Evolutionary conservation across 2,888 invertebrate genomes (phyloP), one percentile per base, ranked within the genome.

Genomic region (Timandra comae): DNA sequence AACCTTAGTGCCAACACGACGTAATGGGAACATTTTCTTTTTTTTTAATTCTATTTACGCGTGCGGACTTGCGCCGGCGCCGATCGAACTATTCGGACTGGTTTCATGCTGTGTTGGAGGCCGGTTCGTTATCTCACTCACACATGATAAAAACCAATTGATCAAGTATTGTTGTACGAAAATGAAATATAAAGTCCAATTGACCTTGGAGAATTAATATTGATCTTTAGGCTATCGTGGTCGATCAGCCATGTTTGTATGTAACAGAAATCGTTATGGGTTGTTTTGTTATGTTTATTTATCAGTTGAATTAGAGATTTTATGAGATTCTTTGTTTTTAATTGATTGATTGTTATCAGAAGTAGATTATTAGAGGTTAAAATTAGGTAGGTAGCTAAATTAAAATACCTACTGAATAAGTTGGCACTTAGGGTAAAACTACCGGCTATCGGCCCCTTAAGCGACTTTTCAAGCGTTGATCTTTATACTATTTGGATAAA

Each of bases 1-100:
- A 75, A 86, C 86, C 84, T 85, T 85, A 46, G 53, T 78, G 66
- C 78, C 73, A 63, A 68, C 55, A 33, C 84, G 84, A 41, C 85
- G 79, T 45, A 85, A 56, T 49, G 84, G 79, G 54, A 76, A 67
- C 86, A 85, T 85, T 58, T 51, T 47, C 34, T 52, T 53, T 41
- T 56, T 63, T 59, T 59, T 53, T 45, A 48, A 51, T 59, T 56
- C 49, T 67, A 61, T 69, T 68, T 62, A 56, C 51, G 48, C 51
- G 50, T 45, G 43, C 43, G 48, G 49, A 50, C 53, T 54, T 55
- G 65, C 67, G 66, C 55, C 41, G 54, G 63, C 63, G 65, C 56
- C 53, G 52, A 49, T 47, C 53, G 64, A 63, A 60, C 60, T 52
- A 57, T 57, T 76, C 76, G 72, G 74, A 45, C 41, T 46, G 38